phyloP scores from a whole-genome alignment of 2,888 invertebrate species.

The Marasmarcha lunaedactyla region DNA sequence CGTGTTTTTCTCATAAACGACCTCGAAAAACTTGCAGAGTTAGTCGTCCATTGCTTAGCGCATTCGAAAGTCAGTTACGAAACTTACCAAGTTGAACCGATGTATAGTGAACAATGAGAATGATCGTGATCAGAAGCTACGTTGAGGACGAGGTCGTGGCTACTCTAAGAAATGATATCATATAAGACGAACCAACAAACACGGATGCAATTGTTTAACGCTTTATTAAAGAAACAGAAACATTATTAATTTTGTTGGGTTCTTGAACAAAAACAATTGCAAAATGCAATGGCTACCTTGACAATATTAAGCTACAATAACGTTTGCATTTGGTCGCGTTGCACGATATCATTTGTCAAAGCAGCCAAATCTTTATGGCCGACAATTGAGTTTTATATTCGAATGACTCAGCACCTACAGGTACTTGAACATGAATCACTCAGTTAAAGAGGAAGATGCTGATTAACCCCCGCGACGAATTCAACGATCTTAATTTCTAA shows the following conservation, averaged over 20 bases:
- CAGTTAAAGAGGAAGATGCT: constrained; percentile 35
- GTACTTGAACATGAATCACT: constrained; percentile 25
- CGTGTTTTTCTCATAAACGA: constrained; percentile 42
- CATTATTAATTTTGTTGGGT: no score
- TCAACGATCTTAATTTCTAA: constrained; percentile 20
- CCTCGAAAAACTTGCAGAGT: constrained; percentile 19
- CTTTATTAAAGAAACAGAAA: no score
- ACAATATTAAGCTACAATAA: no score
- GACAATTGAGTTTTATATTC: not conserved
- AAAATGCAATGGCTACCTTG: no score
- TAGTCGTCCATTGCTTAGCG: constrained; percentile 9
- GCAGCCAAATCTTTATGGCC: no score
- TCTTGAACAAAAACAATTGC: no score
- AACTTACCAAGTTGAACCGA: constrained; percentile 29
- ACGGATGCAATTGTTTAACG: no score
- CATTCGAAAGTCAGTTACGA: constrained; percentile 20
- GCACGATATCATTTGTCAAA: no score
- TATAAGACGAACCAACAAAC: no score
- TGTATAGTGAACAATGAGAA: constrained; percentile 23
- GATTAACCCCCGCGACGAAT: constrained; percentile 24
- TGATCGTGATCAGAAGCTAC: constrained; percentile 26
- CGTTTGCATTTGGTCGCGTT: no score
- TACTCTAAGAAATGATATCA: not conserved
- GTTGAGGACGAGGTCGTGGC: not conserved
- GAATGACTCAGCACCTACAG: constrained; percentile 12